Evolutionary conservation across 2,888 invertebrate genomes (phyloP), one percentile per base, ranked within the genome.

Genomic region (Aphodius sticticus): DNA sequence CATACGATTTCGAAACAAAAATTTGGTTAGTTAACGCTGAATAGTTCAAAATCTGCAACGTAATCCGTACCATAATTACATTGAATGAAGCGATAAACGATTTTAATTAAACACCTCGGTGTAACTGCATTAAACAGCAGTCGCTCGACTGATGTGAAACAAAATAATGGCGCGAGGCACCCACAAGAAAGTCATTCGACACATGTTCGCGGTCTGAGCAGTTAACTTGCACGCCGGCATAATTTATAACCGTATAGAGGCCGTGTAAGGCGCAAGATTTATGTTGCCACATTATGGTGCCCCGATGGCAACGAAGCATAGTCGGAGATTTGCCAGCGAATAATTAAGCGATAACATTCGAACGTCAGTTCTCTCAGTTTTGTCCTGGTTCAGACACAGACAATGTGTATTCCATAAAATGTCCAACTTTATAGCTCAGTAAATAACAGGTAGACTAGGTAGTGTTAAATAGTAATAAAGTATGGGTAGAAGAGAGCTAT

Each of bases 171-270:
- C 26, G 15, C 71, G 16, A 12, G 26, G 37, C 74, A n/a, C 35
- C 37, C 74, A 37, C 74, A 74, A 74, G 74, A 74, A 74, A 74
- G 74, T 74, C 74, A 74, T 74, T 74, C 74, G 37, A 74, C 74
- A 74, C 74, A 74, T 74, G 74, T 74, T 74, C 74, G n/a, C 15
- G 36, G 74, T 35, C 74, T n/a, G 26, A 53, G 74, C 74, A 74
- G 36, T 53, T 53, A 74, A 37, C n/a, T 35, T 35, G n/a, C 35
- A 74, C 36, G 15, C 74, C 6, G 26, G 26, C 74, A 36, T 74
- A 74, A 74, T 74, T 74, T 74, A 74, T 74, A 37, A 37, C 36
- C 35, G 36, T 35, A 74, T 74, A 35, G 36, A 74, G 35, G 74
- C 53, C 35, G 74, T 37, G 37, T 37, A 37, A 74, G 74, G 74